Conservation (phyloP, 2,797 vertebrate genomes). For the Taenioides sp. region DNA sequence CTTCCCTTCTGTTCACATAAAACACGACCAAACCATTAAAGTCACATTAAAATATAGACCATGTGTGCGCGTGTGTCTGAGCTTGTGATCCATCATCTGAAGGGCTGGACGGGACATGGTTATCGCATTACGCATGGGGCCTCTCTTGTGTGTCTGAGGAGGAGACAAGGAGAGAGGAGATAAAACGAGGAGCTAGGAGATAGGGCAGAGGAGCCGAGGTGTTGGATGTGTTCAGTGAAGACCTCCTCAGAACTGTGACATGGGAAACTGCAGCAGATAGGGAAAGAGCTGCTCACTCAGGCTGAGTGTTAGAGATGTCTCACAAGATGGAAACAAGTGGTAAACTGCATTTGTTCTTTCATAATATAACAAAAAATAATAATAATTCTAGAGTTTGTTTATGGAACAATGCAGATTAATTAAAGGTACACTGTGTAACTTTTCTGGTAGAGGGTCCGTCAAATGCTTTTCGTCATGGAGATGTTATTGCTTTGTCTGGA, state of each 20-base stretch:
- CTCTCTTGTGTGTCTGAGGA: constrained; percentile 46
- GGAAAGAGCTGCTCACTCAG: constrained; percentile 34
- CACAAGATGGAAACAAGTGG: neutral
- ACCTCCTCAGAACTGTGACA: constrained; percentile 37
- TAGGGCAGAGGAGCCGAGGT: constrained; percentile 46
- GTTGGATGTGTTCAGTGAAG: constrained; percentile 30
- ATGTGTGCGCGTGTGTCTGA: constrained; percentile 48
- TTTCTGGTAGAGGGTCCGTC: too few relatives aligned
- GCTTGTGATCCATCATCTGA: constrained; percentile 58
- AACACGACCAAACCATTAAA: constrained; percentile 61
- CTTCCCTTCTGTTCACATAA: constrained; percentile 52
- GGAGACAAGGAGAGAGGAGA: constrained; percentile 46
- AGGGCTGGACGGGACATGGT: constrained; percentile 58
- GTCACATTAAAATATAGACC: constrained; percentile 36
- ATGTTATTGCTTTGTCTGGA: too few relatives aligned
- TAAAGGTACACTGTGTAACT: too few relatives aligned
- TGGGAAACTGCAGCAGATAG: constrained; percentile 41
- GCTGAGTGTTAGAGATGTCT: constrained; percentile 20
- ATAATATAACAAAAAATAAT: too few relatives aligned
- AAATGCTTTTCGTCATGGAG: too few relatives aligned
- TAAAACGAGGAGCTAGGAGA: constrained; percentile 37
- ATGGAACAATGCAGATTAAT: too few relatives aligned
- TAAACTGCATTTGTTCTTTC: too few relatives aligned
- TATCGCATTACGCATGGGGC: constrained; percentile 61
- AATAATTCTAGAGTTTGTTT: too few relatives aligned